phyloP scores from a whole-genome alignment of 1,140 invertebrate genomes.

The Parapsyche elsis region DNA sequence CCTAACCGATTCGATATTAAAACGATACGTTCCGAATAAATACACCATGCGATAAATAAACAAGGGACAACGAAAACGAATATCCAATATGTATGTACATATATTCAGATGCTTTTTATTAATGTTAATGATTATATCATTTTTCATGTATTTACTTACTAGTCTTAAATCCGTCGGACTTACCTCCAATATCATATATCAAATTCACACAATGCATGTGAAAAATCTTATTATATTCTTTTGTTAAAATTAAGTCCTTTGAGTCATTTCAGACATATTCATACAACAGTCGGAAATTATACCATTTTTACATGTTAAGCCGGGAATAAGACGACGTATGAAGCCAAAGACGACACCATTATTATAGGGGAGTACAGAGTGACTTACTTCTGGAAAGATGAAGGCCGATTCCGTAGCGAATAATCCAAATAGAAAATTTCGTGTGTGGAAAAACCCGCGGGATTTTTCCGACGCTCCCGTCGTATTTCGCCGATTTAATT shows the following conservation, averaged over 20 bases:
- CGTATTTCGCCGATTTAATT: slow-evolving; percentile 22
- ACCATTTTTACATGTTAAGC: too few relatives aligned
- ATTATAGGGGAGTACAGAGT: not conserved
- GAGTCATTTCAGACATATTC: too few relatives aligned
- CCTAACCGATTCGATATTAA: not conserved
- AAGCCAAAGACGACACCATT: not conserved
- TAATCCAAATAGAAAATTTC: too few relatives aligned
- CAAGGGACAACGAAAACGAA: not conserved
- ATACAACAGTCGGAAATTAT: too few relatives aligned
- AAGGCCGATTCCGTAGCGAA: not conserved
- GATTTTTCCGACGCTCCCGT: not conserved
- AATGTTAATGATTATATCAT: too few relatives aligned
- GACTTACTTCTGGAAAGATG: not conserved
- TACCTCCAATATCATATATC: not conserved
- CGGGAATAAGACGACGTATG: not conserved
- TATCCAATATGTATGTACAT: not conserved
- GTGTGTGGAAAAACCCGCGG: not conserved
- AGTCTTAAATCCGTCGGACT: too few relatives aligned
- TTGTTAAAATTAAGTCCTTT: too few relatives aligned
- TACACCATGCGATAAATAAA: not conserved
- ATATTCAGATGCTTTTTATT: too few relatives aligned
- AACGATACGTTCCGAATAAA: not conserved
- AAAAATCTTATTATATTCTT: too few relatives aligned
- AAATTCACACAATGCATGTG: not conserved
- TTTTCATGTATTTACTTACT: too few relatives aligned